Evolutionary conservation across 2,797 vertebrate genomes (phyloP).

Genomic region (Muraenolepis orangiensis): DNA sequence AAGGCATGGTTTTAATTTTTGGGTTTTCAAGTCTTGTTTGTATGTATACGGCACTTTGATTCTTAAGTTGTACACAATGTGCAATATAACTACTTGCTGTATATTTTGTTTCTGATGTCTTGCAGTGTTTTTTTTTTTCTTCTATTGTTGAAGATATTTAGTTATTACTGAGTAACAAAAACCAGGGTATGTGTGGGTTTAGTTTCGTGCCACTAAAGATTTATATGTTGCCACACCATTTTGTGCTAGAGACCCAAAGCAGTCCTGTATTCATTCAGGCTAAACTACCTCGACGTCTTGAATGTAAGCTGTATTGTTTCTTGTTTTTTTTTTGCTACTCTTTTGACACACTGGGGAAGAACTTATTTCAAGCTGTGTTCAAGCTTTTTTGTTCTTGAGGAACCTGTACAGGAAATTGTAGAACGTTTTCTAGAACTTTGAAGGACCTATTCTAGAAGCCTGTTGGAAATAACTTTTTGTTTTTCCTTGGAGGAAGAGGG

Average conservation of each 20-base stretch:
- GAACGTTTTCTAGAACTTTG: slow-evolving; percentile 40
- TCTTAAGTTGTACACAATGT: slow-evolving; percentile 43
- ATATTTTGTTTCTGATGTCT: slow-evolving; percentile 40
- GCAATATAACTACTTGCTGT: slow-evolving; percentile 60
- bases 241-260: slow-evolving; percentile 49
- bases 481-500: slow-evolving; percentile 24
- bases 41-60: slow-evolving; percentile 58
- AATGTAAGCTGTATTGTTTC: slow-evolving; percentile 35
- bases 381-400: slow-evolving; percentile 29
- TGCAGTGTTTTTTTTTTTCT: slow-evolving; percentile 25
- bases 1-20: slow-evolving; percentile 70
- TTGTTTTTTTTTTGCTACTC: slow-evolving; percentile 9
- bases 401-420: slow-evolving; percentile 21
- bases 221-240: slow-evolving; percentile 41
- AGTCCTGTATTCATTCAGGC: slow-evolving; percentile 54
- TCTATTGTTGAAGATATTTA: slow-evolving; percentile 28
- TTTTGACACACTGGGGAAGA: slow-evolving; percentile 18
- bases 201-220: slow-evolving; percentile 42
- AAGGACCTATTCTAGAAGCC: slow-evolving; percentile 28
- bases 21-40: slow-evolving; percentile 60
- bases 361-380: slow-evolving; percentile 37
- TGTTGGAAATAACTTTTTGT: slow-evolving; percentile 35
- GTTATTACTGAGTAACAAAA: slow-evolving; percentile 42
- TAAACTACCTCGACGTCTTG: slow-evolving; percentile 55
- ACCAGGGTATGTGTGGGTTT: slow-evolving; percentile 33